phyloP scores from a whole-genome alignment of 2,113 vertebrate genomes.

The Cyprinodon brontotheroides region DNA sequence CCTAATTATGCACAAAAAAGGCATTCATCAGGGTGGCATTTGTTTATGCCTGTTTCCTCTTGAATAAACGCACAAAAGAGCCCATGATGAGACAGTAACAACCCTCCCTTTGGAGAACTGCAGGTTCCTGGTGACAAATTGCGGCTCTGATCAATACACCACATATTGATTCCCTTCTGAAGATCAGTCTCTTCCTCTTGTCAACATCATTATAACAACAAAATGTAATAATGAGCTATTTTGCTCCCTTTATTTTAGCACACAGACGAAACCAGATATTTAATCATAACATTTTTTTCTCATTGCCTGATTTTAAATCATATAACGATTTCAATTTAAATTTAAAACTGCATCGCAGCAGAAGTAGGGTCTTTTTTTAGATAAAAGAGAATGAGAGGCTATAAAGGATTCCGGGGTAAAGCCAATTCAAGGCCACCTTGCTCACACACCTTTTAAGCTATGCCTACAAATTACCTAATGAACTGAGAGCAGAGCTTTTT shows the following conservation, averaged over 20 bases:
- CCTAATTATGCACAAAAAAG: slow-evolving; percentile 71
- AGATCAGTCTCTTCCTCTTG: slow-evolving; percentile 67
- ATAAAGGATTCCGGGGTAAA: not conserved
- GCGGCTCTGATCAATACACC: slow-evolving; percentile 59
- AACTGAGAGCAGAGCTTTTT: not conserved
- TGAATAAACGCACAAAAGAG: slow-evolving; percentile 57
- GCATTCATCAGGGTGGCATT: slow-evolving; percentile 69
- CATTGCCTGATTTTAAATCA: not conserved
- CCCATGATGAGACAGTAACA: slow-evolving; percentile 44
- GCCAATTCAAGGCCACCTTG: not conserved
- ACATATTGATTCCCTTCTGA: slow-evolving; percentile 65
- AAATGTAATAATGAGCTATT: slow-evolving; percentile 63
- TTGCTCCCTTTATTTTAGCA: slow-evolving; percentile 32
- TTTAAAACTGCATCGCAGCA: not conserved
- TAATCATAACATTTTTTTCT: not conserved
- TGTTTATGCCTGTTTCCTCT: slow-evolving; percentile 63
- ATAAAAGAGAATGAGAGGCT: not conserved
- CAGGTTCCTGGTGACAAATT: slow-evolving; percentile 62
- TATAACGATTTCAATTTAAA: not conserved
- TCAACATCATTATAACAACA: slow-evolving; percentile 57
- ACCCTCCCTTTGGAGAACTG: slow-evolving; percentile 49
- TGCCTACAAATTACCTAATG: not conserved
- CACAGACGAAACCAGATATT: not conserved
- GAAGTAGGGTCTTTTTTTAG: not conserved
- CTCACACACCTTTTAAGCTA: not conserved